Evolutionary conservation across 2,113 vertebrate species (phyloP).

Genomic region (Mionectes macconnelli): DNA sequence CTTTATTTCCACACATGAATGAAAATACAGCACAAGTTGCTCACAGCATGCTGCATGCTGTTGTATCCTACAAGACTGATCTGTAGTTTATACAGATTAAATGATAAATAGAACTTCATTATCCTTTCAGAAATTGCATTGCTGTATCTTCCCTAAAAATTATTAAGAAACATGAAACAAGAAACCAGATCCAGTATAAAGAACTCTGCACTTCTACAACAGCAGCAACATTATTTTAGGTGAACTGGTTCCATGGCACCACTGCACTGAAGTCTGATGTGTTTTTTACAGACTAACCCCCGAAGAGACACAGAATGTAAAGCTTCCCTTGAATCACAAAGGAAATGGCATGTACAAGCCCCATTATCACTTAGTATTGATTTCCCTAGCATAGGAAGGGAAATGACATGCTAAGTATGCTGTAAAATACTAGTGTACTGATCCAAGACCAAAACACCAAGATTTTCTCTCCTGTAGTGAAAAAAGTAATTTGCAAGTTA

Average conservation of each 20-base stretch:
- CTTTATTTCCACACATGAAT: background rate
- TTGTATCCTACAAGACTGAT: background rate
- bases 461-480: background rate
- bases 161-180: background rate
- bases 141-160: background rate
- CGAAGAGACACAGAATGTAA: background rate
- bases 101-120: background rate
- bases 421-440: background rate
- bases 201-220: background rate
- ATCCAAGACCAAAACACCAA: background rate
- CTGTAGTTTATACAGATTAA: background rate
- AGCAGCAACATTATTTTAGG: background rate
- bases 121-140: background rate
- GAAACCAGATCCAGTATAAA: background rate
- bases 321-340: background rate
- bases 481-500: background rate
- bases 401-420: background rate
- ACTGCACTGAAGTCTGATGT: background rate
- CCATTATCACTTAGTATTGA: background rate
- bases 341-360: background rate
- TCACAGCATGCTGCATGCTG: background rate
- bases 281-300: background rate
- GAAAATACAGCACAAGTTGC: background rate
- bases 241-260: background rate
- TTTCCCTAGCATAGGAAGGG: background rate